Conservation (phyloP, 2,113 vertebrate genomes). For the Peromyscus californicus region DNA sequence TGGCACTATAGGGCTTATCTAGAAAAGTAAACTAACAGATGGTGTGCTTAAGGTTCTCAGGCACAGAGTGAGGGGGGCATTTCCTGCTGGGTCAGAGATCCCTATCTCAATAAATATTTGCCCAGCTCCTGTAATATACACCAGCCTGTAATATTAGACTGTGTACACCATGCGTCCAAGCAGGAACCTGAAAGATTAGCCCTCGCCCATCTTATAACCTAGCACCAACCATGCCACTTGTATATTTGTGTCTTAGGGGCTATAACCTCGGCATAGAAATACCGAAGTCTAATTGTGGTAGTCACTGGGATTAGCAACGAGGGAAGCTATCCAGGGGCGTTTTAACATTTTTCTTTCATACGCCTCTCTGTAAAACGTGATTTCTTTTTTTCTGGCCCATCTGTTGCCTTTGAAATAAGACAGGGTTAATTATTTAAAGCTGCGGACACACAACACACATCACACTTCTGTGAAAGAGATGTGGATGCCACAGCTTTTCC, state of each 20-base stretch:
- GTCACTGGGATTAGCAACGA: accelerated
- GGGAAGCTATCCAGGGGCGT: background rate
- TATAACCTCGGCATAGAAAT: background rate
- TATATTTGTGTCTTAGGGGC: accelerated
- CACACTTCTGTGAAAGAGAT: background rate
- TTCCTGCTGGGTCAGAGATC: background rate
- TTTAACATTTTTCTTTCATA: accelerated
- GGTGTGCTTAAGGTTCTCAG: accelerated
- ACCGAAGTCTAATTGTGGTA: accelerated
- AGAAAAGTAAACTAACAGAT: background rate
- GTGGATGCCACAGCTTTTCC: too few relatives aligned
- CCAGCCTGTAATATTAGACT: background rate
- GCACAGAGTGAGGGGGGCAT: accelerated
- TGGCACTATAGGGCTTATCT: accelerated
- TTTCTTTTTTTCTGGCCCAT: background rate
- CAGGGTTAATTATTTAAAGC: background rate
- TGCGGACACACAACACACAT: background rate
- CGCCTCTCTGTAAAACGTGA: accelerated
- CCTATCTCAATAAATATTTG: background rate
- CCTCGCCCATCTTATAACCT: accelerated
- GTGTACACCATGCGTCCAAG: background rate
- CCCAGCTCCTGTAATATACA: background rate
- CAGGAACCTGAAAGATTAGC: background rate
- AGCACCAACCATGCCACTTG: accelerated
- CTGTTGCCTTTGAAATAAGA: background rate